Evolutionary conservation across 30 jellyfish, hydroid and myxozoan species (phyloP).

Genomic region (Hydra vulgaris): DNA sequence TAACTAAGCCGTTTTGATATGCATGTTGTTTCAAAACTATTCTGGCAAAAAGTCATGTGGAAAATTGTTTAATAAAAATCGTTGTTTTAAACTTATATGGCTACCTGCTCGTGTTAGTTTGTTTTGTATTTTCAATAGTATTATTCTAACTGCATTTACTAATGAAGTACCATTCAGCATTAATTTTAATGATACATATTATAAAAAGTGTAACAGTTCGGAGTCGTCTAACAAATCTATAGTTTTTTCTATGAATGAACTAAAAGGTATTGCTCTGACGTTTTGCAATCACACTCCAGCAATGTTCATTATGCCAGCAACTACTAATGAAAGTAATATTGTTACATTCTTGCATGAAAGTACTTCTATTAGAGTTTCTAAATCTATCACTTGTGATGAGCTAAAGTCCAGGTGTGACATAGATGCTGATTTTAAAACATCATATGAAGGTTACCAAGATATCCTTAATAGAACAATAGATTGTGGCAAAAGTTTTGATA

Average conservation of each 20-base stretch:
- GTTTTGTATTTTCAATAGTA: not conserved
- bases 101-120: not conserved
- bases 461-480: not conserved
- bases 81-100: not conserved
- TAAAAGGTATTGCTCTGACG: not conserved
- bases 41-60: not conserved
- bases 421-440: not conserved
- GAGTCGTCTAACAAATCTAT: not conserved
- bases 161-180: not conserved
- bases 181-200: not conserved
- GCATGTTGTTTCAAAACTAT: not conserved
- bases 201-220: not conserved
- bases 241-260: too few species aligned
- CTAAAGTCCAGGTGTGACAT: not conserved
- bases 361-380: not conserved
- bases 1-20: not conserved
- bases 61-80: not conserved
- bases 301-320: not conserved
- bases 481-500: not conserved
- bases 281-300: not conserved
- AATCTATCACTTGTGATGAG: not conserved
- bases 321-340: not conserved
- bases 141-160: not conserved
- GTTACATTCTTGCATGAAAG: not conserved
- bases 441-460: not conserved